These are phyloP conservation scores for Aplysia californica DNA, from an alignment of 1,140 invertebrate genomes.

Conservation along the genomic window DNA sequence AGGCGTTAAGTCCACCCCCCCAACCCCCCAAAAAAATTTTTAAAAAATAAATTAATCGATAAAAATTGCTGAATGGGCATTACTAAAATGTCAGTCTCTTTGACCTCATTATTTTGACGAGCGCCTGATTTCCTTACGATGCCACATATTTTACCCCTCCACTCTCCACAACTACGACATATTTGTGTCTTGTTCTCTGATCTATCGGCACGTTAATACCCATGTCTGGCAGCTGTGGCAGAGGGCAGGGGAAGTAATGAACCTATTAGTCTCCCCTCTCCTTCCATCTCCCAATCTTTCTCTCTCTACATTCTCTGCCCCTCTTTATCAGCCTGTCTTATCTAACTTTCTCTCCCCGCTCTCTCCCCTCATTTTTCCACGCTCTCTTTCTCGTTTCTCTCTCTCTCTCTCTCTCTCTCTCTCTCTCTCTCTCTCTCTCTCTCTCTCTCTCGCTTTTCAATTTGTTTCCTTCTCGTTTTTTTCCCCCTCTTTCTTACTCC, in stretches of 20 bases:
- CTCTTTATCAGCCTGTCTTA: not conserved
- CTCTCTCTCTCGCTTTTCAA: constrained; percentile 4
- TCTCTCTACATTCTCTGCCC: not conserved
- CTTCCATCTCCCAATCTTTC: constrained; percentile 6
- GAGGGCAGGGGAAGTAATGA: not conserved
- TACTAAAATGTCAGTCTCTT: no score
- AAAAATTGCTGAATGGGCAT: no score
- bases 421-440: constrained; percentile 27
- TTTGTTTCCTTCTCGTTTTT: not conserved
- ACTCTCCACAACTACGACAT: no score
- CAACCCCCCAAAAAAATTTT: no score
- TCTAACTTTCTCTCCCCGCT: constrained; percentile 6
- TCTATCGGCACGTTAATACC: not conserved
- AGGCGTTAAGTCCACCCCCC: no score
- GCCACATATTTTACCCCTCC: no score
- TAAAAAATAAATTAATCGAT: no score
- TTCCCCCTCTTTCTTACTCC: not conserved
- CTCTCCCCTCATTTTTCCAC: not conserved
- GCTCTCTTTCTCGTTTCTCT: not conserved
- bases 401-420: not conserved
- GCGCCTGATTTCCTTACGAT: no score
- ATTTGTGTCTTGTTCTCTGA: not conserved
- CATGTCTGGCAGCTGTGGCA: not conserved
- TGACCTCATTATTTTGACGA: no score
- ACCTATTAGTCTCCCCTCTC: not conserved